These are phyloP conservation scores for Anoura caudifer DNA, from an alignment of 2,113 vertebrate genomes.

Conservation along the genomic window DNA sequence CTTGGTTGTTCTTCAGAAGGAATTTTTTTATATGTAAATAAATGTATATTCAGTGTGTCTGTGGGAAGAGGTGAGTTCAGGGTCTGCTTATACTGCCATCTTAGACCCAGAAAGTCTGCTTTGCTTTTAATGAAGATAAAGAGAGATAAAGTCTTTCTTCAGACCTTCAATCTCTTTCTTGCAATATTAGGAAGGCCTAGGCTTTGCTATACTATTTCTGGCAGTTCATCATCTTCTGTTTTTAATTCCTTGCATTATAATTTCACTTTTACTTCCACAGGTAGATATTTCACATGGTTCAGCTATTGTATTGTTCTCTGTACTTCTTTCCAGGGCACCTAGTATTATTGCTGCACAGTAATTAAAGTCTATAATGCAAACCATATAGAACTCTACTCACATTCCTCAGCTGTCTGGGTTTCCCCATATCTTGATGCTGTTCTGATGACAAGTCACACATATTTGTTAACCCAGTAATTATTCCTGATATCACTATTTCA, in stretches of 20 bases:
- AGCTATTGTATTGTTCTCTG: neutral
- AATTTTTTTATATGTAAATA: neutral
- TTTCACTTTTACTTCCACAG: neutral
- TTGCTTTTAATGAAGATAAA: neutral
- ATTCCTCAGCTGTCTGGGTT: neutral
- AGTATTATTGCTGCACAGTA: neutral
- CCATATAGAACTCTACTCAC: neutral
- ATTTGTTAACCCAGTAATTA: neutral
- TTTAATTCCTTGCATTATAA: neutral
- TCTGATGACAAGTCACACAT: neutral
- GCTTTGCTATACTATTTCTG: neutral
- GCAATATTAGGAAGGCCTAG: neutral
- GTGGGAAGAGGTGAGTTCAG: neutral
- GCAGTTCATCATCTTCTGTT: neutral
- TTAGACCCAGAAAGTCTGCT: neutral
- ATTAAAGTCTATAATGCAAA: neutral
- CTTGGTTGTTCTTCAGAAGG: neutral
- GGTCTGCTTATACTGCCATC: neutral
- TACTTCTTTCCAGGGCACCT: neutral
- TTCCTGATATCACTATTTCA: neutral
- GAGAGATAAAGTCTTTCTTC: neutral
- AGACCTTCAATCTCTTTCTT: neutral
- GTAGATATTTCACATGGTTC: neutral
- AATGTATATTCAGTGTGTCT: neutral
- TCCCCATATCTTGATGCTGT: neutral